Base-by-base conservation (phyloP, 2,888 invertebrate genomes). In the Campoplex capitator region DNA sequence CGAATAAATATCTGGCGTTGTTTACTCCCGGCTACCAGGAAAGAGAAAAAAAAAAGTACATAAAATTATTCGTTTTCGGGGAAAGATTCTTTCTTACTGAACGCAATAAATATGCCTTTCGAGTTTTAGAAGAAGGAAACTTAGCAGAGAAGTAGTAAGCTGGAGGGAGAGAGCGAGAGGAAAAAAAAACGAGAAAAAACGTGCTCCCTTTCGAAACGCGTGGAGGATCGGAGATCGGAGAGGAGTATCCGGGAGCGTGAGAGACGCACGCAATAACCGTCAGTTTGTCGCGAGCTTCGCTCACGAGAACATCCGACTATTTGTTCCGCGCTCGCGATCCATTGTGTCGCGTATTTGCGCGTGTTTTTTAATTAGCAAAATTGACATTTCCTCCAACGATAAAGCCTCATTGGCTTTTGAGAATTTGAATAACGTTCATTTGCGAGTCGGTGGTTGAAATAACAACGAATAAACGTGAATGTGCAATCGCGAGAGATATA, bases 251-350 rank as follows among this genome's bases (percentile, higher is more conserved):
- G 83, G 80, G 84, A 80, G 73, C n/a, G 77, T 16, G 81, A 67
- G 56, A 68, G 45, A 45, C 75, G 78, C 54, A 16, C 80, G 76
- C 45, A 77, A 51, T 6, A 45, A 1, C 11, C 13, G 75, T 48
- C 88, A 88, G 88, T 88, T 81, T 71, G 86, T 80, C 68, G 67
- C 83, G 81, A 78, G 74, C 83, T 65, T 73, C 62, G 86, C 54
- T 71, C 62, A 42, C 79, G 83, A 80, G 48, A 77, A 76, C 73
- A 81, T 56, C 78, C 75, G 75, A 18, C 35, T 62, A 16, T 73
- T 35, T 18, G 16, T 56, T 13, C 38, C 23, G 62, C 35, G 18
- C 35, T 67, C 65, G 54, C n/a, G 56, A 68, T 56, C 32, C 13
- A 23, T 0, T 48, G 7, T 7, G 38, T n/a, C 56, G n/a, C 23